Evolutionary conservation across 2,888 invertebrate species (phyloP), one percentile per base, ranked within the genome.

Genomic region (Pristionchus entomophagus): DNA sequence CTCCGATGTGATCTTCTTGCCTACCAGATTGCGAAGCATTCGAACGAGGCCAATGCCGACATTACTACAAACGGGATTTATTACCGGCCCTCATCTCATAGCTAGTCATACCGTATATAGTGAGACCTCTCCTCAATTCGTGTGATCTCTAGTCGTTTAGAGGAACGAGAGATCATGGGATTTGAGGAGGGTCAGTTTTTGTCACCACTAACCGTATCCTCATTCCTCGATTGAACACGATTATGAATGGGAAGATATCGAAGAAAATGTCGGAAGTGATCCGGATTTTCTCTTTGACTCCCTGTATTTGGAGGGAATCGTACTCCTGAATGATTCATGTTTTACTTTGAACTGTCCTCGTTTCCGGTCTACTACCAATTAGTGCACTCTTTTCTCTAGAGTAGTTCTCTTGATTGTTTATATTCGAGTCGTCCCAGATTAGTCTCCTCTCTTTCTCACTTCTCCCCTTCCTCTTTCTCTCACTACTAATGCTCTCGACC

Each of bases 171-270:
- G n/a, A n/a, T n/a, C n/a, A n/a, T n/a, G n/a, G n/a, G n/a, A n/a
- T n/a, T n/a, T n/a, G n/a, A n/a, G n/a, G n/a, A n/a, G n/a, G n/a
- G n/a, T n/a, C n/a, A n/a, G n/a, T n/a, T n/a, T n/a, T n/a, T n/a
- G n/a, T n/a, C n/a, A n/a, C n/a, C n/a, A n/a, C n/a, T n/a, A n/a
- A n/a, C n/a, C n/a, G 86, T 86, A 90, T 90, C 62, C 90, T 86
- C 90, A 90, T 90, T 87, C 90, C 93, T 35, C 93, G 97, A 96
- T 97, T 97, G 94, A 98, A 98, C 65, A 98, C 97, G 90, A 99
- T 96, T 94, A 97, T 97, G 95, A 99, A 99, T 1, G 99, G 98
- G 94, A 99, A 99, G 93, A 98, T 97, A 94, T 98, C 97, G 92
- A 98, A 97, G 77, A 98, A 95, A 41, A 97, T 96, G 17, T 96